Base-by-base conservation (phyloP, 2,797 vertebrate species). In the Microctenopoma stevenorrisi region DNA sequence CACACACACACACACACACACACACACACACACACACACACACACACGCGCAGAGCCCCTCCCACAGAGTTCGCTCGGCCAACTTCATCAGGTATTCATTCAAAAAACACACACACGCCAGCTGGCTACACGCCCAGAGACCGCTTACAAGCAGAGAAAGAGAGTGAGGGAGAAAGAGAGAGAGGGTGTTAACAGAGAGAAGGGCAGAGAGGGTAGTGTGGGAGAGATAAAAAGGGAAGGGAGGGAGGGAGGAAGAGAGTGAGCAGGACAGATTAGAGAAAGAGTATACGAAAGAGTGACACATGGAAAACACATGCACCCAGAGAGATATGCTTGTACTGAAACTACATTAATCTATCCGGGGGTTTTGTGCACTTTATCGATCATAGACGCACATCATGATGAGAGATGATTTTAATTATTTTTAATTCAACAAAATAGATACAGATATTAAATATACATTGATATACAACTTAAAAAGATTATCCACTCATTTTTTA, bases 31-130 rank as follows among this genome's bases (percentile, higher is more conserved):
- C 82, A 67, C 73, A 73, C 75, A 65, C 76, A 55, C 64, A 57
- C 61, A 58, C 58, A 59, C 64, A 64, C 62, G 49, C 63, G 40
- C 51, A 42, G 67, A 33, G 89, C 84, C 84, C 78, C 90, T 88
- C 87, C 78, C 85, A 83, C 85, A 55, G 80, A 54, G 81, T 89
- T 91, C 88, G 66, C 87, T 90, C 91, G 90, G 94, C 94, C 93
- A 95, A 94, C 92, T 94, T 94, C 93, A 96, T 96, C 95, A 96
- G 94, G 95, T 95, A 95, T 95, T 96, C 95, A 96, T 96, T 96
- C 95, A 96, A 92, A 94, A 93, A 93, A 90, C 88, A 85, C 84
- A 91, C 88, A 89, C 89, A 89, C 81, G 87, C 86, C 92, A 91
- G 79, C 89, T 93, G 94, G 95, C 94, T 86, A 85, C 73, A 67